Base-by-base conservation (phyloP, 2,888 invertebrate genomes). In the Eupithecia exiguata region DNA sequence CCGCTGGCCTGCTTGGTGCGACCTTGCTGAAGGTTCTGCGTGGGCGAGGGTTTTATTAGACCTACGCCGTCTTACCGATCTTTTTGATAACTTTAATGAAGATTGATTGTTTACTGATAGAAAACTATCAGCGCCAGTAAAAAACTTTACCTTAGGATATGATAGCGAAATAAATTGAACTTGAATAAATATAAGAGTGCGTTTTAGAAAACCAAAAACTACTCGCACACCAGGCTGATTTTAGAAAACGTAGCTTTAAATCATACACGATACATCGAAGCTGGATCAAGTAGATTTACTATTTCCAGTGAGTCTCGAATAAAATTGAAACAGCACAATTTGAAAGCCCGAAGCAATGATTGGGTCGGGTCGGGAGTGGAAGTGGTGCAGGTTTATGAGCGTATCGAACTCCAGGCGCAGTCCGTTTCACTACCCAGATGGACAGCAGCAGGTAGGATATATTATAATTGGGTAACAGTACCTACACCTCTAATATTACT, bases 21-120 rank as follows among this genome's bases (percentile, higher is more conserved):
- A 79, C 79, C 80, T 80, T 79, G 74, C 43, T 53, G 71, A 75
- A 78, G 79, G 79, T 75, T 71, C 53, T 63, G 71, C 69, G 80
- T 72, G 74, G 78, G 78, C 69, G 77, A 71, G 38, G 46, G 53
- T 76, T 78, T 76, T 78, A 72, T 71, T 71, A 70, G 70, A 61
- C 35, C 68, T 66, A 65, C 74, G 74, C 75, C 70, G 69, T 74
- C 65, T 38, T 69, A 75, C 68, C 58, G 65, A 68, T 75, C 73
- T 66, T 6, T 66, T 70, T 74, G 76, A 74, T 74, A 71, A 69
- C n/a, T 68, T 67, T 68, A 72, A 72, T 75, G 72, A 72, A 70
- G 75, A 75, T 70, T 68, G 36, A 72, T 68, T 16, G 25, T 21
- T 18, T 21, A 38, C 40, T 43, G 66, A 66, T 66, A 66, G 21